A percentile compares a stretch with the other conserved stretches of the same genome.
Evolutionary conservation across 2,888 invertebrate species (phyloP).

Genomic region (Sinelater perroti): DNA sequence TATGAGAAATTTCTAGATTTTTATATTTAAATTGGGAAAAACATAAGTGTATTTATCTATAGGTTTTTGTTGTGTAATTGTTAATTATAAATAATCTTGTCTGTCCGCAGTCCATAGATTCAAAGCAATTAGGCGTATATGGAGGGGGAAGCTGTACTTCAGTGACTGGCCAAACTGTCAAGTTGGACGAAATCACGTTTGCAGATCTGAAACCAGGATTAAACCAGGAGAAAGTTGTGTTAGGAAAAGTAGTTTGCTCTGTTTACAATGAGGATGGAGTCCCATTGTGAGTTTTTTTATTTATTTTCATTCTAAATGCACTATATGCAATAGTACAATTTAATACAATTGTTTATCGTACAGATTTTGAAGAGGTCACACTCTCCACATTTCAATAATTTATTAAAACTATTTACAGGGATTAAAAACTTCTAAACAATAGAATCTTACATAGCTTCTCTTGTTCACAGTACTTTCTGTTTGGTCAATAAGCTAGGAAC

Average conservation of each 20-base stretch:
- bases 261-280: slow-evolving; percentile 78
- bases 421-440: not conserved
- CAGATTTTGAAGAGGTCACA: not conserved
- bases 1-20: no score
- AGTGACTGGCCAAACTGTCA: slow-evolving; percentile 63
- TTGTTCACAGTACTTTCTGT: slow-evolving; percentile 78
- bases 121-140: slow-evolving; percentile 76
- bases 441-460: slow-evolving; percentile 13
- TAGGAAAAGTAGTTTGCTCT: slow-evolving; percentile 84
- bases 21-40: no score
- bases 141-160: slow-evolving; percentile 66
- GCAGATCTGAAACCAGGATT: slow-evolving; percentile 68
- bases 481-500: slow-evolving; percentile 76
- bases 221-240: slow-evolving; percentile 73
- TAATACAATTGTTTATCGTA: no score
- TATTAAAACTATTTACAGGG: slow-evolving; percentile 3
- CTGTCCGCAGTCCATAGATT: slow-evolving; percentile 67
- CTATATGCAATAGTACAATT: no score
- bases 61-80: no score
- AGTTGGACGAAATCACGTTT: slow-evolving; percentile 63
- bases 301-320: not conserved
- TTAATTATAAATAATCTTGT: slow-evolving; percentile 12
- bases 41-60: no score
- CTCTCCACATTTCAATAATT: not conserved
- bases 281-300: slow-evolving; percentile 73